phyloP scores from a whole-genome alignment of 2,888 invertebrate genomes.

The Drosophila phalerata region DNA sequence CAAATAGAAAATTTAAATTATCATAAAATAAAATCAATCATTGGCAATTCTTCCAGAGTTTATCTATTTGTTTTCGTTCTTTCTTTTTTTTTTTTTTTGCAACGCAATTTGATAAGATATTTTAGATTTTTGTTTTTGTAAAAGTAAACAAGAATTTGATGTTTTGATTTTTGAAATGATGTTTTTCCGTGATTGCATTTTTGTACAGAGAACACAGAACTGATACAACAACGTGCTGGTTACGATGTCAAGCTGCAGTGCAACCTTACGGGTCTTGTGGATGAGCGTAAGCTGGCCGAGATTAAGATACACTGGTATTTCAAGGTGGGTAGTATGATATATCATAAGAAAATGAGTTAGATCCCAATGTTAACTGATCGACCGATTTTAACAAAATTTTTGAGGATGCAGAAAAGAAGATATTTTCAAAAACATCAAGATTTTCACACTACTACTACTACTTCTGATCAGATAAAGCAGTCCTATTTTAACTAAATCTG shows the following conservation, averaged over 20 bases:
- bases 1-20: constrained; percentile 7
- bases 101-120: constrained; percentile 64
- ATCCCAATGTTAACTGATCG: no score
- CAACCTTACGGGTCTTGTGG: constrained; percentile 77
- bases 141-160: constrained; percentile 42
- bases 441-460: no score
- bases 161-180: constrained; percentile 29
- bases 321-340: constrained; percentile 67
- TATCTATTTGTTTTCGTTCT: constrained; percentile 5
- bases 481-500: no score
- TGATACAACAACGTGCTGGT: constrained; percentile 83
- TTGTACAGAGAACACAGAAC: constrained; percentile 79
- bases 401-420: no score
- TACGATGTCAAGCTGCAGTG: constrained; percentile 82
- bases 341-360: background rate
- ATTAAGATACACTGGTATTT: constrained; percentile 84
- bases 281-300: constrained; percentile 64
- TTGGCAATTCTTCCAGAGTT: constrained; percentile 6
- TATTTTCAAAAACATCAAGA: no score
- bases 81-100: constrained; percentile 36
- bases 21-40: constrained; percentile 14
- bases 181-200: constrained; percentile 30
- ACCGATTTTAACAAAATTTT: no score
- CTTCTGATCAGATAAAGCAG: no score
- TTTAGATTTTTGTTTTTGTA: constrained; percentile 34